These are phyloP conservation scores for Triplophysa tibetana DNA, from an alignment of 2,113 vertebrate species.

Conservation along the genomic window DNA sequence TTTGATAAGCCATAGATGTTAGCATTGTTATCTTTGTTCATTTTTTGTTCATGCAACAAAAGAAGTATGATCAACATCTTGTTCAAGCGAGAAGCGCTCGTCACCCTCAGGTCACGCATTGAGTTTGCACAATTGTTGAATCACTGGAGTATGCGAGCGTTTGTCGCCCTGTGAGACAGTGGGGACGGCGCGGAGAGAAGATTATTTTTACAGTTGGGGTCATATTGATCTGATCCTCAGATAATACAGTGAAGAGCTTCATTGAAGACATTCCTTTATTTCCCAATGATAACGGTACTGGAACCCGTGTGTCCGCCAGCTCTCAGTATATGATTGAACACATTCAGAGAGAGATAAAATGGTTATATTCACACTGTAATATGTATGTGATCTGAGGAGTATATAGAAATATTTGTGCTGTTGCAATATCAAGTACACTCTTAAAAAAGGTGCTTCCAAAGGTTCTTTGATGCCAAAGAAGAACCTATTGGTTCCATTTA, in stretches of 20 bases:
- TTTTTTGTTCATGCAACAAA: not conserved
- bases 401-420: not conserved
- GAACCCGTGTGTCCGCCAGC: not conserved
- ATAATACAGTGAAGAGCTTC: constrained; percentile 27
- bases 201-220: constrained; percentile 32
- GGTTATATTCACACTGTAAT: not conserved
- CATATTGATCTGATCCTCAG: constrained; percentile 33
- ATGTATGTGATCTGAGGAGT: not conserved
- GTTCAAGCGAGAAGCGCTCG: not conserved
- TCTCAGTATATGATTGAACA: not conserved
- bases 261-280: constrained; percentile 26
- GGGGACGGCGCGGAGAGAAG: not conserved
- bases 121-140: not conserved
- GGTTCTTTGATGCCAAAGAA: too few species aligned
- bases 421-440: not conserved
- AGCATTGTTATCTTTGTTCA: too few species aligned
- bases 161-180: not conserved
- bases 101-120: not conserved
- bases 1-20: too few species aligned
- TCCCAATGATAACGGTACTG: not conserved
- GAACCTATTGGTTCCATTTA: too few species aligned
- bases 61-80: not conserved
- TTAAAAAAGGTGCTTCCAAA: too few species aligned
- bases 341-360: not conserved
- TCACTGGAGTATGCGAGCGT: not conserved